Percentiles rank a stretch among this genome's conserved stretches.
Conservation (phyloP, 2,888 invertebrate genomes). For the Hofmannophila pseudospretella region DNA sequence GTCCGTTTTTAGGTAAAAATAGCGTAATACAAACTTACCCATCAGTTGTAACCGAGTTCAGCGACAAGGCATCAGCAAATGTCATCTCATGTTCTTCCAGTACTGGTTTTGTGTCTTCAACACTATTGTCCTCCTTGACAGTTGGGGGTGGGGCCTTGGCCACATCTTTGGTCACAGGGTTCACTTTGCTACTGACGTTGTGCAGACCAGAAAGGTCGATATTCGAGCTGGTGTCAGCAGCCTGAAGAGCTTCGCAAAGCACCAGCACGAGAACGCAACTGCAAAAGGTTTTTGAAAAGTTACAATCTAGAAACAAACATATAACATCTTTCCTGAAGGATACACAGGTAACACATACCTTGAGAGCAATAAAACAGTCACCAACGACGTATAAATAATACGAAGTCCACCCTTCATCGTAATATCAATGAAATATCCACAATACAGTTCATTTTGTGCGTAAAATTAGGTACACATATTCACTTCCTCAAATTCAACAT, state of each 20-base stretch:
- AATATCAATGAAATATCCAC: slow-evolving; percentile 66
- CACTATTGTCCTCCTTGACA: too few relatives aligned
- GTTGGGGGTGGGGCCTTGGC: neutral
- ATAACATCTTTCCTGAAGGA: neutral
- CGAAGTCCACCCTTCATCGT: slow-evolving; percentile 80
- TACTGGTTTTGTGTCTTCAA: too few relatives aligned
- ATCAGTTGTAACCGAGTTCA: slow-evolving; percentile 76
- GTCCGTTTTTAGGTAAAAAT: too few relatives aligned
- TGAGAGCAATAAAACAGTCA: slow-evolving; percentile 78
- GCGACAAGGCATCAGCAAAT: slow-evolving; percentile 69
- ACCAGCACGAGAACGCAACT: slow-evolving; percentile 79
- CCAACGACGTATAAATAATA: slow-evolving; percentile 78
- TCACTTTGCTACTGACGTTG: slow-evolving; percentile 58
- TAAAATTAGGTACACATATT: slow-evolving; percentile 52
- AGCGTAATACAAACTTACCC: slow-evolving; percentile 63
- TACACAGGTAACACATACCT: slow-evolving; percentile 66
- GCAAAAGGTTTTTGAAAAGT: slow-evolving; percentile 22
- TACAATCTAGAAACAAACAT: neutral
- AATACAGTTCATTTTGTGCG: slow-evolving; percentile 72
- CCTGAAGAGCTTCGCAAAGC: slow-evolving; percentile 74
- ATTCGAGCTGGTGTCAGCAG: slow-evolving; percentile 39
- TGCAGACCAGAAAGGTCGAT: slow-evolving; percentile 63
- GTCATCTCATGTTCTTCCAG: slow-evolving; percentile 58
- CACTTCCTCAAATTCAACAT: slow-evolving; percentile 31
- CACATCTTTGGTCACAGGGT: slow-evolving; percentile 14